Evolutionary conservation across 2,113 vertebrate species (phyloP), one percentile per base, ranked within the genome.

Genomic region (Monopterus albus): DNA sequence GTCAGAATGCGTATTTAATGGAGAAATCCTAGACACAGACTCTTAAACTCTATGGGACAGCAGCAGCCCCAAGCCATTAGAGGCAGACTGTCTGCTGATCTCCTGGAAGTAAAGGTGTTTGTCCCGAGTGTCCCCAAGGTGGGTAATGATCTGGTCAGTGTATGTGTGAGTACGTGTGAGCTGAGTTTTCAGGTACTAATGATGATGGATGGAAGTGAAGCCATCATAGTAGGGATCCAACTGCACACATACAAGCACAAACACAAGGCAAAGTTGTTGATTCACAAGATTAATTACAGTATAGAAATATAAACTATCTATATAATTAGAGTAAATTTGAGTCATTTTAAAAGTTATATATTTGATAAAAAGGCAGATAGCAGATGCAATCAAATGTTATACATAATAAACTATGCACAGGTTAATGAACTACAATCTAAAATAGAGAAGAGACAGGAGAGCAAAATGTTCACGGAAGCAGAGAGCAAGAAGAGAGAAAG

Each of bases 101-200:
- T 78, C 63, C 35, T 52, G 57, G 67, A 85, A 68, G 77, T 72
- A 67, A 83, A 86, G 79, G 83, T 82, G 85, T 85, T 84, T 81
- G 85, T 85, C 81, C 79, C 59, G 65, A 71, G 76, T 71, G 73
- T 87, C 74, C 53, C 79, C 70, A 33, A 65, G 58, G 75, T 75
- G 68, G 64, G 71, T 88, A 88, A 89, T 82, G 71, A 90, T 89
- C 76, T 87, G 86, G 68, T 71, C 74, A 71, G 57, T 58, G 33
- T 50, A 12, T 55, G 65, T 52, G 67, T 35, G 59, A 26, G 56
- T 45, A 63, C 25, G 46, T 68, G 65, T 35, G 50, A 26, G 75
- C 36, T 60, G 60, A 79, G 28, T 38, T 78, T 73, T 59, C 79
- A 83, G 67, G 74, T 82, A 51, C 78, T 87, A 88, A 89, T 89